phyloP scores from a whole-genome alignment of 2,113 vertebrate species.

The Edolisoma coerulescens region DNA sequence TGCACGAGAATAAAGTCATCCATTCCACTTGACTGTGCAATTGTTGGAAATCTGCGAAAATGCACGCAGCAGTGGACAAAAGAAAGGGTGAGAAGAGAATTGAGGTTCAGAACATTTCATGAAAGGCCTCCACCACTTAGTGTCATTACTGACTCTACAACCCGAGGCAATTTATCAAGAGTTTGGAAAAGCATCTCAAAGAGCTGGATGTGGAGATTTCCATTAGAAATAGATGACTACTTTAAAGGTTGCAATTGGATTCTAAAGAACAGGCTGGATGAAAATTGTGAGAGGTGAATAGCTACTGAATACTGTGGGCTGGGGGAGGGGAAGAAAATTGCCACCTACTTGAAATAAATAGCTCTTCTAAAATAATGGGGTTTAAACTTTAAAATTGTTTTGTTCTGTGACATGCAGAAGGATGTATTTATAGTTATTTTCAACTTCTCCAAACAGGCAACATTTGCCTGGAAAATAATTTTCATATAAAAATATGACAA shows the following conservation, averaged over 20 bases:
- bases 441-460: slow-evolving; percentile 55
- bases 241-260: slow-evolving; percentile 74
- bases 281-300: slow-evolving; percentile 75
- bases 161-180: slow-evolving; percentile 75
- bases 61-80: not conserved
- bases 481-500: slow-evolving; percentile 71
- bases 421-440: slow-evolving; percentile 63
- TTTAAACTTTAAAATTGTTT: slow-evolving; percentile 74
- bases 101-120: not conserved
- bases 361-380: slow-evolving; percentile 69
- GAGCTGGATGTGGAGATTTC: slow-evolving; percentile 71
- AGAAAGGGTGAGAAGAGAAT: slow-evolving; percentile 11
- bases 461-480: slow-evolving; percentile 69
- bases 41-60: slow-evolving; percentile 39
- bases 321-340: slow-evolving; percentile 69
- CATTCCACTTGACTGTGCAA: not conserved
- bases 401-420: slow-evolving; percentile 56
- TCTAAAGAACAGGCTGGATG: slow-evolving; percentile 74
- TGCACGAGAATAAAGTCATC: not conserved
- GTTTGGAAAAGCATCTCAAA: slow-evolving; percentile 67
- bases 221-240: slow-evolving; percentile 72
- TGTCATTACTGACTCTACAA: slow-evolving; percentile 65
- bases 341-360: slow-evolving; percentile 75
- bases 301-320: slow-evolving; percentile 63
- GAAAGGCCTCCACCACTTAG: slow-evolving; percentile 56